These are phyloP conservation scores for Catalaphyllia jardinei DNA, from an alignment of 64 coral and sea anemone genomes.

Conservation along the genomic window DNA sequence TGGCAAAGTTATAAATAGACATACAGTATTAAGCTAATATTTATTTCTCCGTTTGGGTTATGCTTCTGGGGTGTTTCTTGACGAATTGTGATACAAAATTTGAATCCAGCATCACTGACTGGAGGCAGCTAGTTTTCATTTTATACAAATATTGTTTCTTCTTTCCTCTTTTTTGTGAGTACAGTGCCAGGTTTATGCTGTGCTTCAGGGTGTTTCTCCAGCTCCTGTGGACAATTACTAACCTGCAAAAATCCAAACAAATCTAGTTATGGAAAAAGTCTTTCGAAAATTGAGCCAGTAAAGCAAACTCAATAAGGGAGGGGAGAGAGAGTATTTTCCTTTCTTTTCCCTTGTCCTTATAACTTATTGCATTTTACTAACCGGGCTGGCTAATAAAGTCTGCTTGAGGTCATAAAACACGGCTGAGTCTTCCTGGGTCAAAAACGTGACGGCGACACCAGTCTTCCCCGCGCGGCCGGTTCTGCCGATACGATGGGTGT, in stretches of 20 bases:
- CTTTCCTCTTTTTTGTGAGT: constrained; percentile 97
- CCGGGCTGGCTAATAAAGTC: constrained; percentile 81
- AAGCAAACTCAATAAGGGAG: no score
- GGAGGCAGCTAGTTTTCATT: not conserved
- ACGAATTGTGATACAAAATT: not conserved
- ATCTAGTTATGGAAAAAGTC: not conserved
- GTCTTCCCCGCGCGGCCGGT: constrained; percentile 97
- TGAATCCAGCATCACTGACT: not conserved
- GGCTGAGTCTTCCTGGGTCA: constrained; percentile 86
- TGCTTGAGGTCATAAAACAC: constrained; percentile 99
- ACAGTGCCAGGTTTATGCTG: constrained; percentile 98
- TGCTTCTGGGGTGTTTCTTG: not conserved
- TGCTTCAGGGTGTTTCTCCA: constrained; percentile 94
- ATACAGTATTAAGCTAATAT: not conserved
- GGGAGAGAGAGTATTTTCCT: not conserved
- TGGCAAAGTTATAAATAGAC: no score
- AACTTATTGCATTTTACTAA: constrained; percentile 26
- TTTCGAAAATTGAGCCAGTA: no score
- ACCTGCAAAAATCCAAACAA: constrained; percentile 53
- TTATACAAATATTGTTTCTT: constrained; percentile 97
- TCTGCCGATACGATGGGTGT: constrained; percentile 98
- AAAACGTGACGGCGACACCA: constrained; percentile 82
- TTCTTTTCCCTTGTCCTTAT: not conserved
- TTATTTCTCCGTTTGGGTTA: not conserved
- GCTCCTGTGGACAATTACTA: constrained; percentile 78